Conservation (phyloP, 2,888 invertebrate genomes). For the Drosophila borborema region DNA sequence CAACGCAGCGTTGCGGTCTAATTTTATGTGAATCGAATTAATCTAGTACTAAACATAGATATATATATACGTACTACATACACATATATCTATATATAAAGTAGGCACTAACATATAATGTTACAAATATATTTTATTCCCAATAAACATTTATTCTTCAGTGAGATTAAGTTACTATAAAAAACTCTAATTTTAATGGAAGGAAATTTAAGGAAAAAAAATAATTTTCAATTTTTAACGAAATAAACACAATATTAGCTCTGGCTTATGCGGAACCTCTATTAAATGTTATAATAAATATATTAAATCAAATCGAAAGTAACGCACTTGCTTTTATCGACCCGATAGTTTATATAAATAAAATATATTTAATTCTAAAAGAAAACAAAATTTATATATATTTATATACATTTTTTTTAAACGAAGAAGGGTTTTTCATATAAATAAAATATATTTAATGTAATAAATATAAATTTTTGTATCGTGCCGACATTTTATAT, state of each 20-base stretch:
- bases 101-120: constrained; percentile 67
- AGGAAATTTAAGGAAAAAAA: neutral
- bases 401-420: no score
- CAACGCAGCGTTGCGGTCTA: constrained; percentile 64
- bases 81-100: neutral
- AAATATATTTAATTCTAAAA: no score
- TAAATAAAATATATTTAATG: no score
- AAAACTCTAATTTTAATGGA: neutral
- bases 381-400: no score
- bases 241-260: neutral
- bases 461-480: no score
- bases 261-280: neutral
- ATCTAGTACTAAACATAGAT: neutral
- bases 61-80: neutral
- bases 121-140: constrained; percentile 37
- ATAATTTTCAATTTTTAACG: neutral
- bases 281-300: no score
- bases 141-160: constrained; percentile 40
- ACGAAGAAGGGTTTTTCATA: no score
- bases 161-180: neutral
- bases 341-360: no score
- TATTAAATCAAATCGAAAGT: no score
- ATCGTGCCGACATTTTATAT: no score
- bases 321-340: no score
- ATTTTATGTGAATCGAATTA: neutral